Evolutionary conservation across 37 sponge, comb jelly and placozoan species (phyloP).

Genomic region (Beroe forskalii): DNA sequence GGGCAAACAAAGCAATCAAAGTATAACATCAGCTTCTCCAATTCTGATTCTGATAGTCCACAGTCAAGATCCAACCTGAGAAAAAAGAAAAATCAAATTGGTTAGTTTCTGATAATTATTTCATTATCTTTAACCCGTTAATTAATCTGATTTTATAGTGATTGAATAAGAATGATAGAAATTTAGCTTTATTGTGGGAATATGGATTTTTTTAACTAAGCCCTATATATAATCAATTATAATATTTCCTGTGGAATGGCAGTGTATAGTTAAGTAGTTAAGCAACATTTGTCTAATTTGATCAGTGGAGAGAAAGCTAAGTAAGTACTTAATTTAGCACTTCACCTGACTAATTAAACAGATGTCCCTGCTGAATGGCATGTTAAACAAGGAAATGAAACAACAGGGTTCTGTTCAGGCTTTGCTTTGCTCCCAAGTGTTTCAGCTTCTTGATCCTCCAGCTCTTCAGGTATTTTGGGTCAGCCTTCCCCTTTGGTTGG

Average conservation of each 20-base stretch:
- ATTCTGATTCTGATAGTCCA: constrained; percentile 30
- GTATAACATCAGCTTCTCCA: constrained; percentile 12
- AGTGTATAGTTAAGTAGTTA: too few relatives aligned
- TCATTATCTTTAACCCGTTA: neutral
- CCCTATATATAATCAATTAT: too few relatives aligned
- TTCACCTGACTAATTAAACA: too few relatives aligned
- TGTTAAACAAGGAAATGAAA: too few relatives aligned
- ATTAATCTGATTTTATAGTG: neutral
- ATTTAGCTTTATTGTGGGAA: neutral
- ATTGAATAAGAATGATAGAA: neutral
- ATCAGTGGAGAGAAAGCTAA: too few relatives aligned
- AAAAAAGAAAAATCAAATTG: neutral
- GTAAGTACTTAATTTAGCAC: too few relatives aligned
- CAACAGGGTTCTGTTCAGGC: too few relatives aligned
- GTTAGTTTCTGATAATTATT: neutral
- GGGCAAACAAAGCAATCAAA: neutral
- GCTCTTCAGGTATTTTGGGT: neutral
- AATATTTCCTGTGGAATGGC: too few relatives aligned
- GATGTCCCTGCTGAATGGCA: too few relatives aligned
- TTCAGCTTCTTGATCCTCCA: too few relatives aligned
- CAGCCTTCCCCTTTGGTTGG: constrained; percentile 46
- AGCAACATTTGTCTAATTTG: too few relatives aligned
- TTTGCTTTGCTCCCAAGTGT: too few relatives aligned
- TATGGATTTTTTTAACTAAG: neutral
- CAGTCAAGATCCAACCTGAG: neutral